phyloP scores from a whole-genome alignment of 2,888 invertebrate genomes.

The Blastobasis adustella region DNA sequence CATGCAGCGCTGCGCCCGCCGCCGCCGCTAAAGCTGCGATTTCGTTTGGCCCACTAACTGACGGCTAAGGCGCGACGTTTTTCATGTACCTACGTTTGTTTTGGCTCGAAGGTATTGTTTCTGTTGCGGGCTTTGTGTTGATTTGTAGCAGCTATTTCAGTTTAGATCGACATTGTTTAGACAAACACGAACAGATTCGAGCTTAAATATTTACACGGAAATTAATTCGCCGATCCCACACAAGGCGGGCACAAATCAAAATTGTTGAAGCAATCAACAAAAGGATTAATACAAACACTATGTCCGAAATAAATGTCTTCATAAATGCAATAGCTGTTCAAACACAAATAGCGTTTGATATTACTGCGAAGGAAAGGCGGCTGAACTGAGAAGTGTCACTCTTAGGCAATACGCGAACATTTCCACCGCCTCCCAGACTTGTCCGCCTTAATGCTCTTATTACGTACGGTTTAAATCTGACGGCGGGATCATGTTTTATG shows the following conservation, averaged over 20 bases:
- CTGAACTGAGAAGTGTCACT: conserved; percentile 32
- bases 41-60: conserved; percentile 29
- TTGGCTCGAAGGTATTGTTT: not conserved
- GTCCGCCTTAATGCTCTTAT: conserved; percentile 65
- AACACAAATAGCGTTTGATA: conserved; percentile 9
- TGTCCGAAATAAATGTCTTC: conserved; percentile 7
- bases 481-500: conserved; percentile 71
- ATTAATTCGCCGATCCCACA: too few species aligned
- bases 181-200: not conserved
- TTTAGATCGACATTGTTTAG: not conserved
- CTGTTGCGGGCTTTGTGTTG: not conserved
- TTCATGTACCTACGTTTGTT: conserved; percentile 22
- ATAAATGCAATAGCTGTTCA: conserved; percentile 7
- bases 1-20: conserved; percentile 66
- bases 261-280: too few species aligned
- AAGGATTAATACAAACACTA: too few species aligned
- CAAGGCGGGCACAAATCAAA: too few species aligned
- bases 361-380: conserved; percentile 15
- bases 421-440: conserved; percentile 36
- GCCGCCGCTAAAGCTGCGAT: conserved; percentile 52
- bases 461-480: conserved; percentile 72
- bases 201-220: too few species aligned
- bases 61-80: conserved; percentile 33
- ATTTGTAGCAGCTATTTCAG: not conserved
- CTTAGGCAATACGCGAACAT: conserved; percentile 22